These are phyloP conservation scores for Callimorpha dominula DNA, from an alignment of 2,888 invertebrate genomes.

Conservation along the genomic window DNA sequence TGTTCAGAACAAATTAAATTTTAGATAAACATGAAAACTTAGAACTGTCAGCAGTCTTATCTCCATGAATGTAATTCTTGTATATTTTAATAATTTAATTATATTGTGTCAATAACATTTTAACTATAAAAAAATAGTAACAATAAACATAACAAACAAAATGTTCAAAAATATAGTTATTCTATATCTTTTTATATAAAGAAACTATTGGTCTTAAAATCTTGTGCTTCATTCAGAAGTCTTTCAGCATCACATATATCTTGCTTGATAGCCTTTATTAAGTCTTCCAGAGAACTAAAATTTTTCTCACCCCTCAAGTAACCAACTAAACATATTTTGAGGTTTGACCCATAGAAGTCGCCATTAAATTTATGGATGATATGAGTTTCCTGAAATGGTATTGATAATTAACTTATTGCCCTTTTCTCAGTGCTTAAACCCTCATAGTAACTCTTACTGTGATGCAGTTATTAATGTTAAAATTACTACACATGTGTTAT, in stretches of 20 bases:
- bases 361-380: constrained; percentile 92
- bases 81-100: neutral
- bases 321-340: constrained; percentile 93
- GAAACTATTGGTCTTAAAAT: constrained; percentile 84
- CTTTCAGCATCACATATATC: constrained; percentile 91
- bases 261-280: constrained; percentile 91
- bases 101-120: neutral
- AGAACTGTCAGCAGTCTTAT: neutral
- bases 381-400: constrained; percentile 93
- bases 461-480: neutral
- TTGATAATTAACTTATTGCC: neutral
- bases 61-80: neutral
- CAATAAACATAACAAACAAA: constrained; percentile 10
- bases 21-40: neutral
- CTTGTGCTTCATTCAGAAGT: constrained; percentile 86
- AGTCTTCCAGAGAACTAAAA: constrained; percentile 91
- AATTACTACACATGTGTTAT: too few species aligned
- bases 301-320: constrained; percentile 94
- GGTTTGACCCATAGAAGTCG: constrained; percentile 94
- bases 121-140: neutral
- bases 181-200: constrained; percentile 64
- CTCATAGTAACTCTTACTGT: neutral
- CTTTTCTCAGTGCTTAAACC: neutral
- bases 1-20: neutral
- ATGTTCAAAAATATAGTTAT: constrained; percentile 9